Evolutionary conservation across 2,113 vertebrate species (phyloP).

Genomic region (Oxyura jamaicensis): DNA sequence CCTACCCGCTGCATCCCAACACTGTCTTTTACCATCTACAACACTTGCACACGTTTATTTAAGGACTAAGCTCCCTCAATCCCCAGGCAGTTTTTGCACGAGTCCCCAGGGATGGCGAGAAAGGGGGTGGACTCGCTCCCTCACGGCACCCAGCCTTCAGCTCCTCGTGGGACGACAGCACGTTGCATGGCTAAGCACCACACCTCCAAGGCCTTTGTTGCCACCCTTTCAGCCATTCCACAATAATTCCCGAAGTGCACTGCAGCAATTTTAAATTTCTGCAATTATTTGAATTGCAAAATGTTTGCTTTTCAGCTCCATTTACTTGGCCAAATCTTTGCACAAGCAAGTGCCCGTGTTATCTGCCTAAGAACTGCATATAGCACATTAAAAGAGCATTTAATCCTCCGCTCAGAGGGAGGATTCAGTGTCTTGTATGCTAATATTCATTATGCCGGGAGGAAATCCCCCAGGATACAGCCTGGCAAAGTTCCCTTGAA

Average conservation of each 20-base stretch:
- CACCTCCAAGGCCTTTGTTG: rapidly evolving
- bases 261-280: not conserved
- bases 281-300: not conserved
- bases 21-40: not conserved
- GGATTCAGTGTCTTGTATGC: not conserved
- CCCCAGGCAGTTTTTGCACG: not conserved
- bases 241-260: not conserved
- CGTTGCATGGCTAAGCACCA: rapidly evolving
- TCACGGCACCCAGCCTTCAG: not conserved
- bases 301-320: not conserved
- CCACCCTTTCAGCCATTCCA: not conserved
- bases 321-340: not conserved
- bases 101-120: not conserved
- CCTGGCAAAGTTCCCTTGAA: slow-evolving; percentile 22
- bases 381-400: slow-evolving; percentile 14
- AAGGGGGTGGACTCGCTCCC: not conserved
- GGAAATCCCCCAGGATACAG: slow-evolving; percentile 22
- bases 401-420: not conserved
- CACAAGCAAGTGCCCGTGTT: not conserved
- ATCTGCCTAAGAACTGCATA: not conserved
- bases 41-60: rapidly evolving
- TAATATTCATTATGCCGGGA: slow-evolving; percentile 31
- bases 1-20: not conserved
- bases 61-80: not conserved
- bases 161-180: not conserved